phyloP scores from a whole-genome alignment of 2,113 vertebrate genomes.

The Vireo altiloquus region DNA sequence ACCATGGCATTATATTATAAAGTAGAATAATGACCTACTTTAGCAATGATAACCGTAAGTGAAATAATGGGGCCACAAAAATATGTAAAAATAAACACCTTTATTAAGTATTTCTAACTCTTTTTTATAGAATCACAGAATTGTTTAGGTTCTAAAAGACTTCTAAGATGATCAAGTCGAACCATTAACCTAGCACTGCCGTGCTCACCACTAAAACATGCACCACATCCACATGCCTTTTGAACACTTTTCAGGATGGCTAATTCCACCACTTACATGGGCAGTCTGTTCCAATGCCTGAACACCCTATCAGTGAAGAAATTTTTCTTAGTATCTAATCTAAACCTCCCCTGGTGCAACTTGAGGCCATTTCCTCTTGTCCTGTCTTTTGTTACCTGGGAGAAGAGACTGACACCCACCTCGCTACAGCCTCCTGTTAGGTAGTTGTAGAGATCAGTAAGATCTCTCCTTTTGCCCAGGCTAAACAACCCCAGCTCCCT shows the following conservation, averaged over 20 bases:
- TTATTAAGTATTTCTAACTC: neutral
- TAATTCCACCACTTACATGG: neutral
- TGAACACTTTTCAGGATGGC: neutral
- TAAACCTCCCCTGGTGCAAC: neutral
- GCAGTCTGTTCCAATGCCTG: neutral
- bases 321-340: neutral
- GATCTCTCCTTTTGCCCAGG: neutral
- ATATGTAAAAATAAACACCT: neutral
- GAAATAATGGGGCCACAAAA: constrained; percentile 8
- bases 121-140: neutral
- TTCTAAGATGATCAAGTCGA: neutral
- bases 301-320: neutral
- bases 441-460: neutral
- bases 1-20: neutral
- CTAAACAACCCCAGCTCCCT: neutral
- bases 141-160: neutral
- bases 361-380: neutral
- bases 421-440: neutral
- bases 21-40: constrained; percentile 31
- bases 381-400: neutral
- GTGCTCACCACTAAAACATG: neutral
- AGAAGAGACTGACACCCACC: neutral
- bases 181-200: neutral
- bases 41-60: neutral
- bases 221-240: neutral